Evolutionary conservation across 2,797 vertebrate genomes (phyloP), one percentile per base, ranked within the genome.

Genomic region (Emys orbicularis): DNA sequence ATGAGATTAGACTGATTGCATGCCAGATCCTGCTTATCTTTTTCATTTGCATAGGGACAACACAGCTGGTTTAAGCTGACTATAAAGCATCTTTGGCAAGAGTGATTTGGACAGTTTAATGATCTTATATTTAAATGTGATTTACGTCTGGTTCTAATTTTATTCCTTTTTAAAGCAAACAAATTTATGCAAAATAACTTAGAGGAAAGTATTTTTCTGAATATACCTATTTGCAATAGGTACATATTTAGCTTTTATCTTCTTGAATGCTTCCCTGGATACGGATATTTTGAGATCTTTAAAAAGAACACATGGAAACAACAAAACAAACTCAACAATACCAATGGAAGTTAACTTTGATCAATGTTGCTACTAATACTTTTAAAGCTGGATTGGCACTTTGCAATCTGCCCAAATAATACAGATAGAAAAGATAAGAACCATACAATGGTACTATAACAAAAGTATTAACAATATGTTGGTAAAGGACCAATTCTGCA

Each of bases 11-110:
- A 79, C 82, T 89, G 82, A 94, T 95, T 79, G 84, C 87, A 74
- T 94, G 84, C 87, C 87, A 94, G 89, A 95, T 95, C 86, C 93
- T 89, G 53, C 95, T 97, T 96, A 96, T 94, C 90, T 83, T 91
- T 93, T 88, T n/a, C 52, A 86, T 96, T 97, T 96, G 89, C 90
- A 82, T 41, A 86, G 44, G 41, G 77, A 81, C 57, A 92, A 85
- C 83, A 61, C 87, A 95, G 79, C 86, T 96, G 93, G 87, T 92
- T 84, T 97, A 96, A 96, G 92, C 90, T 90, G 91, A 76, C 91
- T 95, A 47, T 87, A 92, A 96, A 96, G 87, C 81, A 93, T 59
- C 81, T 96, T 86, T 95, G 83, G 82, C 83, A 95, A 94, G 76
- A 94, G 53, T 92, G 81, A 95, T 97, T 96, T 96, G 85, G 82